Evolutionary conservation across 2,797 vertebrate genomes (phyloP), one percentile per base, ranked within the genome.

Genomic region (Anas bernieri): DNA sequence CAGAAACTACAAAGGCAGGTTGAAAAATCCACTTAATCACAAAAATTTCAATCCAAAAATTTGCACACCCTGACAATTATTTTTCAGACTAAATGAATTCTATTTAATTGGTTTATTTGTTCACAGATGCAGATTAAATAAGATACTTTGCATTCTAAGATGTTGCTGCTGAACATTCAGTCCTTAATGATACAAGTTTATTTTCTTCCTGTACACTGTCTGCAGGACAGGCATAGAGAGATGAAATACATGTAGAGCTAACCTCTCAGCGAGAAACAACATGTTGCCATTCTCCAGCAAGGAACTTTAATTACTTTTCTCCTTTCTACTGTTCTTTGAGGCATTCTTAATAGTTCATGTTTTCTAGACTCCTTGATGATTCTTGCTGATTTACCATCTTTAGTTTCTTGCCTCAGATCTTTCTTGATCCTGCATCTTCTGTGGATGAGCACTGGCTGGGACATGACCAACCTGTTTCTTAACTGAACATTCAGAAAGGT

Each of bases 31-130:
- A 54, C 54, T 12, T 78, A 43, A 82, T 84, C 50, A 69, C 61
- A 80, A 21, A 70, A 58, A 86, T 75, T 77, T 22, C 37, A 66
- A 18, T 35, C 15, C 73, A 73, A 31, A 9, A 91, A 31, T 48
- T 22, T 80, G 61, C 11, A 23, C 37, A 46, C 17, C 3, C 25
- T 41, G 13, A 30, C 7, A 58, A 23, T 69, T 91, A 39, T 67
- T 33, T 82, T 78, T 35, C 7, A 46, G 14, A 46, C n/a, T 64
- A 78, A 77, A 84, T 69, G 11, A 91, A 62, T 94, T 69, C n/a
- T 17, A 8, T 73, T 33, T 50, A 59, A 61, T 61, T 88, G 6
- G 4, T 75, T 90, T 70, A 45, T 79, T 91, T 92, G 22, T 28
- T 79, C 81, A 80, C 14, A 52, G n/a, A 16, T 80, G 17, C 35